phyloP scores from a whole-genome alignment of 1,140 invertebrate species.

The Bacillus rossius region DNA sequence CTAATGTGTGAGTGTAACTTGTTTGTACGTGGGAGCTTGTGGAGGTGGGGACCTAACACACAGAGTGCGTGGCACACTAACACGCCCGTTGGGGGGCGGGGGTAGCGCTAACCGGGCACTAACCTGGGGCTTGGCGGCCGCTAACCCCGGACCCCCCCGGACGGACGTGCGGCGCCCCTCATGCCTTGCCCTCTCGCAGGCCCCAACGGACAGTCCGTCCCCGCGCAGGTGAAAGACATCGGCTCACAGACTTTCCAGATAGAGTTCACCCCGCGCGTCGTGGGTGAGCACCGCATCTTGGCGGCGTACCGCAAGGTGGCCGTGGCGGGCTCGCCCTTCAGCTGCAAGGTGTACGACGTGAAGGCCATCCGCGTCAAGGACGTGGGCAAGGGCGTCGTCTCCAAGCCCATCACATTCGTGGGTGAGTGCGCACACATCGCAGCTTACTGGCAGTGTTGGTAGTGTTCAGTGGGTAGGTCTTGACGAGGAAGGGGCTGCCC shows the following conservation, averaged over 20 bases:
- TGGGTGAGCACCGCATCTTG: constrained; percentile 87
- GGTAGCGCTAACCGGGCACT: no score
- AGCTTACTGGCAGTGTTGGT: no score
- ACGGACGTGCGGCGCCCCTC: no score
- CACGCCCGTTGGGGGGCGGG: no score
- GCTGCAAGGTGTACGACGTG: constrained; percentile 93
- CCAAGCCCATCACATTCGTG: constrained; percentile 90
- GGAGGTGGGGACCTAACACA: no score
- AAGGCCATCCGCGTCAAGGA: constrained; percentile 92
- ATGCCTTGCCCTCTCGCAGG: constrained; percentile 45
- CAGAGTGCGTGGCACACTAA: no score
- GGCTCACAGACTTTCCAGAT: constrained; percentile 66
- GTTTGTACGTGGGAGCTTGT: no score
- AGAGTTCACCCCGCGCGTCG: constrained; percentile 78
- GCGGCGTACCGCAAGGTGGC: constrained; percentile 72
- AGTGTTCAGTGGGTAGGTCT: no score
- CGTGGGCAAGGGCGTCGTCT: constrained; percentile 82
- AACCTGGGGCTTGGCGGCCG: no score
- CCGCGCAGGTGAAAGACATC: constrained; percentile 77
- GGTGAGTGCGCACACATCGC: no score
- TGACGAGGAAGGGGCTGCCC: constrained; percentile 91
- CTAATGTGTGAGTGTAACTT: no score
- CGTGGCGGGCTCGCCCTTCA: constrained; percentile 84
- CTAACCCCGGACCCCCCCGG: no score
- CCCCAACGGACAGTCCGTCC: constrained; percentile 79